A percentile compares a stretch with the other conserved stretches of the same genome.
Evolutionary conservation across 1,140 invertebrate species (phyloP).

Genomic region (Drosophila tani): DNA sequence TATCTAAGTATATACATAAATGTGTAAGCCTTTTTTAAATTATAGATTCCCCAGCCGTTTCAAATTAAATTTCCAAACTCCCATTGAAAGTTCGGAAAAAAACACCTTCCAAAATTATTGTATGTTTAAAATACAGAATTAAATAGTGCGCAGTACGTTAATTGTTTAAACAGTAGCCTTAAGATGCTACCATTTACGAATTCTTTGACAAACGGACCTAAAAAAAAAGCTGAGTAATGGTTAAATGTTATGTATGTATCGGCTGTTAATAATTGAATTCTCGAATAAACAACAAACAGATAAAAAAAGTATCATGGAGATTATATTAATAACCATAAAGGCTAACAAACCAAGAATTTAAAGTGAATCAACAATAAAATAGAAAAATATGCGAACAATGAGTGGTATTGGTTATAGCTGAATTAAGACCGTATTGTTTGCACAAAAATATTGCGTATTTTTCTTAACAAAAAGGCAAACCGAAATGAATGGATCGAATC

Average conservation of each 20-base stretch:
- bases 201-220: background rate
- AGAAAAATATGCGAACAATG: background rate
- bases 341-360: background rate
- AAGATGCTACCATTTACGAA: background rate
- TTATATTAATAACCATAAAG: slow-evolving; percentile 10
- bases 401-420: background rate
- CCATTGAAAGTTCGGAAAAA: too few relatives aligned
- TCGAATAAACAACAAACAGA: slow-evolving; percentile 1
- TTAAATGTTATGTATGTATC: background rate
- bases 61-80: too few relatives aligned
- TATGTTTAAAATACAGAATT: background rate
- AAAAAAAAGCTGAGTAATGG: slow-evolving; percentile 8
- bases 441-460: background rate
- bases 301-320: background rate
- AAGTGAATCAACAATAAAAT: slow-evolving; percentile 2
- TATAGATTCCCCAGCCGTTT: too few relatives aligned
- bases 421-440: slow-evolving; percentile 4
- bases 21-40: too few relatives aligned
- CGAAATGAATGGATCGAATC: background rate
- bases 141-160: background rate
- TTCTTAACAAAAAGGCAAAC: background rate
- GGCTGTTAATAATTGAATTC: background rate
- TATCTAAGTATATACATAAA: too few relatives aligned
- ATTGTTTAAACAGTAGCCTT: background rate
- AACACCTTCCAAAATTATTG: too few relatives aligned